These are phyloP conservation scores for Phytoseiulus persimilis DNA, from an alignment of 2,888 invertebrate species.

Conservation along the genomic window DNA sequence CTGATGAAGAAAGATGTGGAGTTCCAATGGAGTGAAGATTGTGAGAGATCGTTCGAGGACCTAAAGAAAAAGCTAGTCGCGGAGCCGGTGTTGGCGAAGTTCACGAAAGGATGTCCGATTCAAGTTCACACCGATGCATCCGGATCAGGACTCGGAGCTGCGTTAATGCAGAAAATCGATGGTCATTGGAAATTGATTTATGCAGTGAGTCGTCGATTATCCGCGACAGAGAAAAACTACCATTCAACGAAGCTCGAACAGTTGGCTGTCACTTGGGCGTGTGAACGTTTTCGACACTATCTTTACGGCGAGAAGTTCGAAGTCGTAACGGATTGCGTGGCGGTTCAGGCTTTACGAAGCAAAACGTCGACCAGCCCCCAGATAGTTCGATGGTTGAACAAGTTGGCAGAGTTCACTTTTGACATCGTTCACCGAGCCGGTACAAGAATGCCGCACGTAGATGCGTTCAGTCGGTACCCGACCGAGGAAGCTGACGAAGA, in stretches of 20 bases:
- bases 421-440: conserved; percentile 35
- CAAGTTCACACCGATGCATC: too few relatives aligned
- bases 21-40: too few relatives aligned
- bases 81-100: conserved; percentile 41
- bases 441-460: not conserved
- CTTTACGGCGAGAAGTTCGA: too few relatives aligned
- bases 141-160: too few relatives aligned
- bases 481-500: not conserved
- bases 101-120: too few relatives aligned
- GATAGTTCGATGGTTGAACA: conserved; percentile 21
- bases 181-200: not conserved
- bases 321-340: too few relatives aligned
- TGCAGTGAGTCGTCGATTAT: not conserved
- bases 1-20: too few relatives aligned
- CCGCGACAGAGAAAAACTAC: not conserved
- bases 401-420: not conserved
- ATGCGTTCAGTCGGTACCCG: conserved; percentile 29
- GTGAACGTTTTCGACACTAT: conserved; percentile 8
- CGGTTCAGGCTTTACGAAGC: not conserved
- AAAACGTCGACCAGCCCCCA: conserved; percentile 21
- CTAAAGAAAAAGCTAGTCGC: conserved; percentile 39
- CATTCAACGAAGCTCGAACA: not conserved
- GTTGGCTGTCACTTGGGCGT: not conserved
- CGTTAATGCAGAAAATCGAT: too few relatives aligned
- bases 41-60: conserved; percentile 40